Conservation (phyloP, 2,797 vertebrate genomes). For the Thalassophryne amazonica region DNA sequence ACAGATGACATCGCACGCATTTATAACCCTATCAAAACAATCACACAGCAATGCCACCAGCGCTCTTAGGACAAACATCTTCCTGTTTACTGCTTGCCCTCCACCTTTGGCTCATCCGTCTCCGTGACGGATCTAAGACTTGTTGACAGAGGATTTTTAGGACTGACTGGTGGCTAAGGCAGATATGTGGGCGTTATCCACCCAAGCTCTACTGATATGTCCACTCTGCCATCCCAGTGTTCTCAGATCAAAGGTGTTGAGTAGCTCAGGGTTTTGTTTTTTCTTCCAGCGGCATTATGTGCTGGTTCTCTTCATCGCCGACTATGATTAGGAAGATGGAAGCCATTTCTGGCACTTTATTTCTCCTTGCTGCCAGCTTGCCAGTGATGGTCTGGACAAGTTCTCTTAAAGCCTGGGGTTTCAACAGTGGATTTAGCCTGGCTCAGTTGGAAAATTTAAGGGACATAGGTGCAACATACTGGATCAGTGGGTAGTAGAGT, state of each 20-base stretch:
- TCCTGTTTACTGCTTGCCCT: constrained; percentile 31
- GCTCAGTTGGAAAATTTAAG: constrained; percentile 58
- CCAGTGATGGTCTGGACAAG: constrained; percentile 36
- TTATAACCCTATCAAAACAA: constrained; percentile 46
- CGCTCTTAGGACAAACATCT: constrained; percentile 29
- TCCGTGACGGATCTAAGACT: constrained; percentile 46
- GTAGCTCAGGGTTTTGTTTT: constrained; percentile 37
- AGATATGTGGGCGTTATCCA: constrained; percentile 73
- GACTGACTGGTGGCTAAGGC: constrained; percentile 45
- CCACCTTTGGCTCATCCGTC: constrained; percentile 47
- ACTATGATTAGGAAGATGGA: constrained; percentile 68
- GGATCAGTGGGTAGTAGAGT: constrained; percentile 65
- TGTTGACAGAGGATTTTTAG: constrained; percentile 66
- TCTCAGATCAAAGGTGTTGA: constrained; percentile 71
- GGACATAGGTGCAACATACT: constrained; percentile 44
- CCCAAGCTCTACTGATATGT: constrained; percentile 54
- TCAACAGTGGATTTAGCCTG: constrained; percentile 57
- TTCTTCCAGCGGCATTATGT: constrained; percentile 44
- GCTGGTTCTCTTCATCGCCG: constrained; percentile 52
- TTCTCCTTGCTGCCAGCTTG: constrained; percentile 56
- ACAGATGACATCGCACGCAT: constrained; percentile 34
- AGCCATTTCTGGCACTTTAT: constrained; percentile 66
- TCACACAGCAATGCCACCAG: constrained; percentile 14
- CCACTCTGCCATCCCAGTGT: constrained; percentile 36
- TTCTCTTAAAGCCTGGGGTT: constrained; percentile 57